phyloP scores from a whole-genome alignment of 2,113 vertebrate genomes.

The Oreocharis arfaki region DNA sequence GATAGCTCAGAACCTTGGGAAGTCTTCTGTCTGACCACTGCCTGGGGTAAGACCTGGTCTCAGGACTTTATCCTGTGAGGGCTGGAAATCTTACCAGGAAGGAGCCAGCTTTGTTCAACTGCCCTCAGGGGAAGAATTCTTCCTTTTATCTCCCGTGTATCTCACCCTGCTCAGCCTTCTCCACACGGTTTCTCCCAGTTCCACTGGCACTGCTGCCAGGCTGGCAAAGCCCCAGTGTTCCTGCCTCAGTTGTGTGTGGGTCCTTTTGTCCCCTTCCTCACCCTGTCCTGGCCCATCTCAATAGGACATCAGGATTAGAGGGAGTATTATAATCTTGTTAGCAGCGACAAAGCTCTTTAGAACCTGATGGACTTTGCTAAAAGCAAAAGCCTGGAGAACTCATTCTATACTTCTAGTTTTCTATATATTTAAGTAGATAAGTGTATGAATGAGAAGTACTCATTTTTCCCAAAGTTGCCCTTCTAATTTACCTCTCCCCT shows the following conservation, averaged over 20 bases:
- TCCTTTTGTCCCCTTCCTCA: background rate
- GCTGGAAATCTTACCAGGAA: background rate
- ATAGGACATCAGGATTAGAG: background rate
- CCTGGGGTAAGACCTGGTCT: background rate
- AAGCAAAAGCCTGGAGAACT: background rate
- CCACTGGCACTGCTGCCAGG: accelerated
- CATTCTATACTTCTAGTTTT: background rate
- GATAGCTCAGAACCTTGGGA: background rate
- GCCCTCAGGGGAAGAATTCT: accelerated
- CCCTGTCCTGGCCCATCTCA: background rate
- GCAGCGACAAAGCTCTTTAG: background rate
- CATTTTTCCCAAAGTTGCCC: accelerated
- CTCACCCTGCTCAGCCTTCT: background rate
- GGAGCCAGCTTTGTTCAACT: background rate
- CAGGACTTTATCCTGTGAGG: background rate
- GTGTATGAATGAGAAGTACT: background rate
- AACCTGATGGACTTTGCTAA: background rate
- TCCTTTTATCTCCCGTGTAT: no score
- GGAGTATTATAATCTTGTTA: background rate
- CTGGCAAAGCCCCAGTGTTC: background rate
- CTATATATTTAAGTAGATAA: background rate
- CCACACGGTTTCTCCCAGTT: background rate
- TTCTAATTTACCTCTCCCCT: background rate
- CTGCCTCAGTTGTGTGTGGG: accelerated
- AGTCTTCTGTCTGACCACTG: background rate